These are phyloP conservation scores for Palloptera scutellata DNA, from an alignment of 2,888 invertebrate species.

Conservation along the genomic window DNA sequence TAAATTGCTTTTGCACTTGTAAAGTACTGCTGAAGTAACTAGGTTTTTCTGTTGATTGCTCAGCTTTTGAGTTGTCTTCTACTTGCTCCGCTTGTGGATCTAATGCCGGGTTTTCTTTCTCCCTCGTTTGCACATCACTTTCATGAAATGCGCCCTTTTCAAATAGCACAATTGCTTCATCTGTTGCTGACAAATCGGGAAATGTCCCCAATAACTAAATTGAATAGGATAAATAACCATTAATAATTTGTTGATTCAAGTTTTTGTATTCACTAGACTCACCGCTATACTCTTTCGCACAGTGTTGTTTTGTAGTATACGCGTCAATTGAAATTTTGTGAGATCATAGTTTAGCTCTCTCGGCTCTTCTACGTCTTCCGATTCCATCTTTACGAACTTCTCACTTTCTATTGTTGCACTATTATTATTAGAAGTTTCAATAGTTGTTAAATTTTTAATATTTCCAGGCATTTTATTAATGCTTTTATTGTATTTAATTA, in stretches of 20 bases:
- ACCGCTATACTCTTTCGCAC: conserved; percentile 71
- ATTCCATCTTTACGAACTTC: neutral
- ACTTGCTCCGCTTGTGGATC: conserved; percentile 23
- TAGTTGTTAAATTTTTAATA: too few species aligned
- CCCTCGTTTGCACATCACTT: conserved; percentile 53
- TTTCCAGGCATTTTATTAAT: too few species aligned
- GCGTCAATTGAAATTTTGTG: conserved; percentile 72
- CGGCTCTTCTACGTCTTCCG: neutral
- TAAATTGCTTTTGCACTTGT: conserved; percentile 71
- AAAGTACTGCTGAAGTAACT: conserved; percentile 71
- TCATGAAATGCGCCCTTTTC: conserved; percentile 83
- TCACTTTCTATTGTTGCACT: neutral
- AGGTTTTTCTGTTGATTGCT: conserved; percentile 29
- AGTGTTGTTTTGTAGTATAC: conserved; percentile 76
- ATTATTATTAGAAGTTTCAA: too few species aligned
- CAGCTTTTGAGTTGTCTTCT: neutral
- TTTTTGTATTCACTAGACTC: neutral
- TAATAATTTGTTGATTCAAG: neutral
- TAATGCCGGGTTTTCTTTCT: conserved; percentile 42
- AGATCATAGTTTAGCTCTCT: conserved; percentile 64
- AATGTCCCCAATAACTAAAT: conserved; percentile 72
- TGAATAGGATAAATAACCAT: neutral
- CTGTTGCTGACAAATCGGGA: conserved; percentile 64
- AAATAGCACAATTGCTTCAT: conserved; percentile 76
- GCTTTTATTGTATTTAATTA: too few species aligned